Evolutionary conservation across 2,113 vertebrate species (phyloP).

Genomic region (Acrocephalus kingi): DNA sequence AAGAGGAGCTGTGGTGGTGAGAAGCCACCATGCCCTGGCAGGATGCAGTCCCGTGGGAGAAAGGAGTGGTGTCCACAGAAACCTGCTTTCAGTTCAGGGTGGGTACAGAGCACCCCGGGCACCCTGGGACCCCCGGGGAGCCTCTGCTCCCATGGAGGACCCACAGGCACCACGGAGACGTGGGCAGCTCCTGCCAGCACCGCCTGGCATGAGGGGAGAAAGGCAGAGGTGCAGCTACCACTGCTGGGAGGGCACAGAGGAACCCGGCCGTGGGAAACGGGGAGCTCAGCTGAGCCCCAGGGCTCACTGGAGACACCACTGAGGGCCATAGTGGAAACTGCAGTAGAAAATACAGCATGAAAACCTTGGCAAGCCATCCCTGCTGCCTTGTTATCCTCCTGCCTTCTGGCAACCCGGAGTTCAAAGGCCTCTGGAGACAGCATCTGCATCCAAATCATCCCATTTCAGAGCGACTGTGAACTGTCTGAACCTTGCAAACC

Average conservation of each 20-base stretch:
- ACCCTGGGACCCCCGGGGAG: not conserved
- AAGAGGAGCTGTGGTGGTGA: not conserved
- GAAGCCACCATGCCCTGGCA: rapidly evolving
- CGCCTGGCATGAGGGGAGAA: not conserved
- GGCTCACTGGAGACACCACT: not conserved
- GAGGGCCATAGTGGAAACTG: not conserved
- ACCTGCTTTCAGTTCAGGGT: not conserved
- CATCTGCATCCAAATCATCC: constrained; percentile 31
- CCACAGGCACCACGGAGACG: not conserved
- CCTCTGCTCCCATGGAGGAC: not conserved
- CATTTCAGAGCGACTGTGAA: not conserved
- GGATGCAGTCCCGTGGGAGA: not conserved
- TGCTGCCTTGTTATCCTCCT: constrained; percentile 36
- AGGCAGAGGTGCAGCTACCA: not conserved
- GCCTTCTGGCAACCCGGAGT: constrained; percentile 47
- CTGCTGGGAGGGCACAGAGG: not conserved
- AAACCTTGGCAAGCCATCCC: not conserved
- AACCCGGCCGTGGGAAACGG: not conserved
- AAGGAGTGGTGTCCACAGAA: not conserved
- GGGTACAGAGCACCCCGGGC: not conserved
- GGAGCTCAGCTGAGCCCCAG: not conserved
- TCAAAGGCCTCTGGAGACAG: constrained; percentile 55
- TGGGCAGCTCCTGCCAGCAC: not conserved
- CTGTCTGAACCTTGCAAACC: not conserved
- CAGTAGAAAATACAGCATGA: not conserved